Evolutionary conservation across 2,797 vertebrate species (phyloP).

Genomic region (Cyclura pinguis): DNA sequence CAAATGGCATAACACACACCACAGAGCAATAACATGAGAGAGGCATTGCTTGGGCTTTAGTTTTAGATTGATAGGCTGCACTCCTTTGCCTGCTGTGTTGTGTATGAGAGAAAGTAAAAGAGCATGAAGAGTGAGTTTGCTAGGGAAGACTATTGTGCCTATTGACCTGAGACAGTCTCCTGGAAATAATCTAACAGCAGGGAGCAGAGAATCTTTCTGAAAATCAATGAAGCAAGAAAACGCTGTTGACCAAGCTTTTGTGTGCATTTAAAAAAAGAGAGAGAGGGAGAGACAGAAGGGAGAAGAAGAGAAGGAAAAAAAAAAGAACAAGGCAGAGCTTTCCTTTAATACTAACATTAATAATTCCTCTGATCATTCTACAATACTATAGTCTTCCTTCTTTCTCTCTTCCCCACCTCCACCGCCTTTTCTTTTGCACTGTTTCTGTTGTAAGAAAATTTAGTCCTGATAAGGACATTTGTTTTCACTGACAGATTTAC

Average conservation of each 20-base stretch:
- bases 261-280: constrained; percentile 48
- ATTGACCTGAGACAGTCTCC: constrained; percentile 73
- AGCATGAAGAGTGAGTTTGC: constrained; percentile 2
- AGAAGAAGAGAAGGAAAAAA: not conserved
- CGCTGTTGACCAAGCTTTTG: constrained; percentile 71
- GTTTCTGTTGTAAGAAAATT: not conserved
- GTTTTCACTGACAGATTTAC: not conserved
- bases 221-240: constrained; percentile 77
- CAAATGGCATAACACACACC: not conserved
- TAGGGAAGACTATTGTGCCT: constrained; percentile 57
- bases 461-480: not conserved
- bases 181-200: constrained; percentile 77
- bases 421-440: not conserved
- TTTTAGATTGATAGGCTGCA: constrained; percentile 16
- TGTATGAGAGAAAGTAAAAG: not conserved
- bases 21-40: constrained; percentile 3
- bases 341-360: constrained; percentile 1
- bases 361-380: constrained; percentile 8
- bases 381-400: not conserved
- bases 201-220: constrained; percentile 71
- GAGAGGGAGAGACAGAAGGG: not conserved
- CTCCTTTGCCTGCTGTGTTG: constrained; percentile 11
- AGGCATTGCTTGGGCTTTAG: constrained; percentile 1
- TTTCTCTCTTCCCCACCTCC: no score
- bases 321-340: constrained; percentile 42